Conservation (phyloP, 2,888 invertebrate genomes). For the Trissonchulus sp. region DNA sequence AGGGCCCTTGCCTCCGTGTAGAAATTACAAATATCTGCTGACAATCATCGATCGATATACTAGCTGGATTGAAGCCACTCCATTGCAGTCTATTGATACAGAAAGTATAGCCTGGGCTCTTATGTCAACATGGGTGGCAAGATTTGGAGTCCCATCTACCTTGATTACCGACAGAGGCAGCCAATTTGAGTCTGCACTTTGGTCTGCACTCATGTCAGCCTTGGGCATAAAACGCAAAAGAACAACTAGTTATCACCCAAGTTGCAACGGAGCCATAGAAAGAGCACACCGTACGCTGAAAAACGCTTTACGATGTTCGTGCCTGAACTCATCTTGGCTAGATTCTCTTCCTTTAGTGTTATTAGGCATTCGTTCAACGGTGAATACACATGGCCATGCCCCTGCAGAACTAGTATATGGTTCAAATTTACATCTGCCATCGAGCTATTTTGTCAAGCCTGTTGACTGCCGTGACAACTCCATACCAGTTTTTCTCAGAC, state of each 20-base stretch:
- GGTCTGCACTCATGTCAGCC: not conserved
- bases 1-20: conserved; percentile 13
- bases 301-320: not conserved
- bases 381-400: not conserved
- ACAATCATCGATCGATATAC: conserved; percentile 21
- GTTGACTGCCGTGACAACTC: not conserved
- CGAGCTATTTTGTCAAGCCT: not conserved
- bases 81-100: not conserved
- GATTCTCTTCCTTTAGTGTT: conserved; percentile 14
- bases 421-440: conserved; percentile 6
- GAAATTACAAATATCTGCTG: conserved; percentile 1
- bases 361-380: conserved; percentile 7
- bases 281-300: conserved; percentile 17
- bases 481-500: not conserved
- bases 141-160: conserved; percentile 18
- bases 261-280: conserved; percentile 12
- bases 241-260: conserved; percentile 19
- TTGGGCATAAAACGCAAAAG: not conserved
- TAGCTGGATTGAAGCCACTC: conserved; percentile 15
- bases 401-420: conserved; percentile 17
- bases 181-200: conserved; percentile 19
- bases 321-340: not conserved
- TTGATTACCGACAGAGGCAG: conserved; percentile 12
- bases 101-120: conserved; percentile 12
- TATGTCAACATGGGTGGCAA: not conserved